phyloP scores from a whole-genome alignment of 2,888 invertebrate genomes.

The Odontothrips loti region DNA sequence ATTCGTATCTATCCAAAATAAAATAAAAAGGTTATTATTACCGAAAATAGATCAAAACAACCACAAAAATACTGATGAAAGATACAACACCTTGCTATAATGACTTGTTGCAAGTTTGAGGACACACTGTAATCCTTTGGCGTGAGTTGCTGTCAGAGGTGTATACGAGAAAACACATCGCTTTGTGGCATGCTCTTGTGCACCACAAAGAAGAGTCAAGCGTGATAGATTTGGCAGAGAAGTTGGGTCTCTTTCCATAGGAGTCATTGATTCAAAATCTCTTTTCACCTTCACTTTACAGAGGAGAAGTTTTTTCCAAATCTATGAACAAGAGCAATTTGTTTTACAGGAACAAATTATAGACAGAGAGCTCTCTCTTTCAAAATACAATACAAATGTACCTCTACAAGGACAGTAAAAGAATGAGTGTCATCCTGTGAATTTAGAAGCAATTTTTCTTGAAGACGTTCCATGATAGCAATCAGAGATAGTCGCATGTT shows the following conservation, averaged over 20 bases:
- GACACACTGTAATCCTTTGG: conserved; percentile 57
- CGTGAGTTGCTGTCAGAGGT: conserved; percentile 57
- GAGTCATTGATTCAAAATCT: not conserved
- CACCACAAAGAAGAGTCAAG: not conserved
- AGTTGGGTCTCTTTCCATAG: not conserved
- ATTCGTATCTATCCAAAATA: conserved; percentile 55
- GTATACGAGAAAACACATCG: conserved; percentile 39
- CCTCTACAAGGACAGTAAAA: conserved; percentile 44
- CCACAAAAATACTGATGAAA: conserved; percentile 38
- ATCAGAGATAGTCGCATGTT: conserved; percentile 64
- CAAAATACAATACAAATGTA: not conserved
- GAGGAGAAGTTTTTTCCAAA: conserved; percentile 61
- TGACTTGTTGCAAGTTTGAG: conserved; percentile 60
- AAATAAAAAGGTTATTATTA: conserved; percentile 23
- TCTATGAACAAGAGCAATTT: conserved; percentile 47
- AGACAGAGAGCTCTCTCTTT: not conserved
- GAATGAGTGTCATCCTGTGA: conserved; percentile 78
- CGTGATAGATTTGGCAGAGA: not conserved
- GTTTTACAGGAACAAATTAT: not conserved
- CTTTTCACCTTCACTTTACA: conserved; percentile 36
- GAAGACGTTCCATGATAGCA: conserved; percentile 57
- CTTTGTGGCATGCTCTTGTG: conserved; percentile 47
- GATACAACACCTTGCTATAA: conserved; percentile 57
- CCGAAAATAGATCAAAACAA: conserved; percentile 31
- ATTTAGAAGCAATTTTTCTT: conserved; percentile 59